Percentiles rank a stretch among this genome's conserved stretches.
Conservation (phyloP, 2,888 invertebrate species). For the Globia sparganii region DNA sequence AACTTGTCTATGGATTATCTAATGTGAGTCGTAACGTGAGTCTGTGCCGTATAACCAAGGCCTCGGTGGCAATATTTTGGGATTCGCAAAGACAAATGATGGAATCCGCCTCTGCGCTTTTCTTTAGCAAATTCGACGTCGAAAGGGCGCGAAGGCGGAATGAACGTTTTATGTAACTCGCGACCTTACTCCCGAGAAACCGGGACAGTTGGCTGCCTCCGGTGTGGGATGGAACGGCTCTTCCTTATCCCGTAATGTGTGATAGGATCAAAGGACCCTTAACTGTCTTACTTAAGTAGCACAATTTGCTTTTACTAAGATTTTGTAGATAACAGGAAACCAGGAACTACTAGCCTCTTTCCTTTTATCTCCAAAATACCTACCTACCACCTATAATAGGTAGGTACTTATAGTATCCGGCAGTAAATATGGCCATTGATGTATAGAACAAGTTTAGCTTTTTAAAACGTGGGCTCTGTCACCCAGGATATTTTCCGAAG, state of each 20-base stretch:
- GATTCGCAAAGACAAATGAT: not conserved
- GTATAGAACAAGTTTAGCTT: not conserved
- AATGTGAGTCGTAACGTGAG: too few species aligned
- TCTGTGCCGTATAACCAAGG: not conserved
- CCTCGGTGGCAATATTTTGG: not conserved
- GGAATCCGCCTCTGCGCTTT: not conserved
- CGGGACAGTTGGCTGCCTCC: slow-evolving; percentile 33
- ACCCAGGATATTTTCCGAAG: not conserved
- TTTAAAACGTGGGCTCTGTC: not conserved
- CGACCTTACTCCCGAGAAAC: slow-evolving; percentile 34
- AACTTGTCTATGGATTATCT: too few species aligned
- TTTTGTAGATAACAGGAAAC: slow-evolving; percentile 23
- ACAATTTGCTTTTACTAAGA: slow-evolving; percentile 33
- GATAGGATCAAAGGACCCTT: slow-evolving; percentile 46
- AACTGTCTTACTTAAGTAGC: slow-evolving; percentile 32
- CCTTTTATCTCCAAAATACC: not conserved
- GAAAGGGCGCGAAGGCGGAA: slow-evolving; percentile 22
- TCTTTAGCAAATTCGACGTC: not conserved
- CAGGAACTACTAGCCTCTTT: too few species aligned
- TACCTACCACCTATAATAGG: not conserved
- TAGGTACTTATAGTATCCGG: not conserved
- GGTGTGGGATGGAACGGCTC: slow-evolving; percentile 6
- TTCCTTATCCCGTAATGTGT: slow-evolving; percentile 32
- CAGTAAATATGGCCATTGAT: not conserved
- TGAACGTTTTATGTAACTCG: slow-evolving; percentile 39